Base-by-base conservation (phyloP, 2,113 vertebrate genomes). In the Gila orcuttii region DNA sequence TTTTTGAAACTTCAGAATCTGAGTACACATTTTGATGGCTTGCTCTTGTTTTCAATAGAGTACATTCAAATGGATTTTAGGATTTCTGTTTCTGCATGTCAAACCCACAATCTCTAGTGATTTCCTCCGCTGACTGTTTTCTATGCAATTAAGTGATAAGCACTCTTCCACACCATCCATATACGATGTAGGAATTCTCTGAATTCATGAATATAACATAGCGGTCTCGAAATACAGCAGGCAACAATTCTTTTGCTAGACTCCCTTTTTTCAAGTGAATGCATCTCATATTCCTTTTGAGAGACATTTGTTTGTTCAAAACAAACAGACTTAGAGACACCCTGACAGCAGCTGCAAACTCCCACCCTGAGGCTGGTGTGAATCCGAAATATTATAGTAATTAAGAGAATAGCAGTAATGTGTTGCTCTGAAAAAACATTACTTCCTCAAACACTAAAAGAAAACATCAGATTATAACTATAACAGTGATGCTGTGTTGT, bases 101-200 rank as follows among this genome's bases (percentile, higher is more conserved):
- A 87, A 74, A 88, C 90, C 25, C 78, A 71, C 86, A 39, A 90
- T 93, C 91, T 89, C 47, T 82, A 79, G 75, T 83, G 86, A 93
- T 89, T 93, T 91, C 88, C 78, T 79, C 79, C 85, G 52, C 88
- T 89, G 89, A 89, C 91, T 90, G 71, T 91, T 93, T 90, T 88
- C 83, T 33, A 90, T 90, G 92, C 93, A 95, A 93, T 94, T 93
- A 94, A 93, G 92, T 94, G 93, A 94, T 95, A 93, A 93, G 92
- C 82, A 23, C 69, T 84, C 83, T 82, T 85, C 82, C 78, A 76
- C 83, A 84, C 74, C 71, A 86, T 91, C 91, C 88, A 91, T 89
- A 90, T 50, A 68, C 84, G 89, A 89, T 60, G 77, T 85, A 68
- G 80, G 64, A 84, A 89, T 89, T 84, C 90, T 87, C 86, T 31